Base-by-base conservation (phyloP, 2,888 invertebrate genomes). In the Plebejus argus region DNA sequence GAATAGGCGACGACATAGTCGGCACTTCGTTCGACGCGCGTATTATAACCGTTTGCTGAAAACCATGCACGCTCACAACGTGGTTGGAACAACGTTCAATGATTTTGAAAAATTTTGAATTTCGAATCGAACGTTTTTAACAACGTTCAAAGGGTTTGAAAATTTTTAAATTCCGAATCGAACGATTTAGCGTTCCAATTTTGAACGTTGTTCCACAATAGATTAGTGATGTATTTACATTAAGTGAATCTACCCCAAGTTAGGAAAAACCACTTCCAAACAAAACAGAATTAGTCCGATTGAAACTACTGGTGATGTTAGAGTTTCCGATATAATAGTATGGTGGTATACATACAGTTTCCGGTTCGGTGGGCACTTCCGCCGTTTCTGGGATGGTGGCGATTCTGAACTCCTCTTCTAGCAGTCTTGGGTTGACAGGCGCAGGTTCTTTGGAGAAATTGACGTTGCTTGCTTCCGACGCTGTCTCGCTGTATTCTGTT, bases 51-150 rank as follows among this genome's bases (percentile, higher is more conserved):
- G 94, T 94, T 88, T 93, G 94, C 94, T 94, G 94, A 93, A 94
- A 93, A 93, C 90, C 93, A 93, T 93, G 93, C 93, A 91, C 90
- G 89, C 93, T 92, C 92, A 93, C 93, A 91, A 86, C 87, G 92
- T 92, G 91, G 88, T 84, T 82, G 85, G 88, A 88, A 87, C 83
- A 83, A 85, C 86, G 89, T 91, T 88, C 74, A 74, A 91, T 90
- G 86, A 84, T 66, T 49, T 72, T 7, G 28, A 18, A 39, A 61
- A n/a, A n/a, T 1, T 7, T 70, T n/a, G 35, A 49, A 61, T 20
- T 20, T 61, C 12, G 20, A 23, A 61, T 61, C 20, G 61, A 61
- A 61, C 20, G 61, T 20, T 23, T 23, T 5, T 56, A 28, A n/a
- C 39, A 20, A 45, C 45, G 45, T 45, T 12, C 45, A 45, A 2